phyloP scores from a whole-genome alignment of 1,140 invertebrate genomes.

The Drosophila busckii region DNA sequence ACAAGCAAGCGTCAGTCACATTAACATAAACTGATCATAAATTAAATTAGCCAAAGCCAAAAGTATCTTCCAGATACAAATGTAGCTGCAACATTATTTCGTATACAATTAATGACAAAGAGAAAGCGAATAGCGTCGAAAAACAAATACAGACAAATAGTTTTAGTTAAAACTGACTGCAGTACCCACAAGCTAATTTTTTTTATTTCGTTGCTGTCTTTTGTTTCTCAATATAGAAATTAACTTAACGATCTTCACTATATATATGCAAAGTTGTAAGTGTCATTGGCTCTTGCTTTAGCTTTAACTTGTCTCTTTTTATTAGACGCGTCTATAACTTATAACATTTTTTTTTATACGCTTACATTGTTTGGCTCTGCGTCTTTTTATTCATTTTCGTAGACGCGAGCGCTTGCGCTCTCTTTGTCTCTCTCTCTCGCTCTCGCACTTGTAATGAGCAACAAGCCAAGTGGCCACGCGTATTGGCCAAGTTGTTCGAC shows the following conservation, averaged over 20 bases:
- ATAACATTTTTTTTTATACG: not conserved
- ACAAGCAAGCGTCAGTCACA: conserved; percentile 60
- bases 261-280: conserved; percentile 24
- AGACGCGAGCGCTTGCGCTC: conserved; percentile 10
- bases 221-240: no score
- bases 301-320: not conserved
- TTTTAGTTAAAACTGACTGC: no score
- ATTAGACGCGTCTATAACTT: conserved; percentile 2
- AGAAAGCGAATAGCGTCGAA: conserved; percentile 64
- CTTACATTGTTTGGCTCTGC: no score
- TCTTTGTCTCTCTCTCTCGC: conserved; percentile 5
- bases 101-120: conserved; percentile 71
- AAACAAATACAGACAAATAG: no score
- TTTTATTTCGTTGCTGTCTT: no score
- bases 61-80: conserved; percentile 40
- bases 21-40: conserved; percentile 74
- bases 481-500: conserved; percentile 65
- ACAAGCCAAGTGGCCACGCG: conserved; percentile 55
- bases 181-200: no score
- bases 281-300: conserved; percentile 24
- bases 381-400: no score
- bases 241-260: no score
- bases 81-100: conserved; percentile 64
- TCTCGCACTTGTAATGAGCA: conserved; percentile 6
- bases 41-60: conserved; percentile 61